Conservation (phyloP, 2,888 invertebrate genomes). For the Zeuzera pyrina region DNA sequence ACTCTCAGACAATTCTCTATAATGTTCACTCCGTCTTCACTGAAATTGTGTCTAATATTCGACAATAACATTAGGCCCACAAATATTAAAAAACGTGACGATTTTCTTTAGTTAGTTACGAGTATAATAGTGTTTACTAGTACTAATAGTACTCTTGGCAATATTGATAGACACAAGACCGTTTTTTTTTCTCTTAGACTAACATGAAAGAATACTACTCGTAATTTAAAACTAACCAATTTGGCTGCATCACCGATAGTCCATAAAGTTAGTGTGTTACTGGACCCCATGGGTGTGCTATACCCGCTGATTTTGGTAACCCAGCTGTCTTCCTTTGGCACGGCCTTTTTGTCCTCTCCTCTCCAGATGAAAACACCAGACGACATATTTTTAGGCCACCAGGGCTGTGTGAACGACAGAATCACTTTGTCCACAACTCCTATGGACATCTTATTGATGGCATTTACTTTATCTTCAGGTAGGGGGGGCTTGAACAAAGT, state of each 20-base stretch:
- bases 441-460: constrained; percentile 73
- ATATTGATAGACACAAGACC: too few species aligned
- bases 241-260: constrained; percentile 26
- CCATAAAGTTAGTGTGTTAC: constrained; percentile 26
- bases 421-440: constrained; percentile 80
- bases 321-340: constrained; percentile 22
- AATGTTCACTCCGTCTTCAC: too few species aligned
- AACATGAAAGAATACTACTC: too few species aligned
- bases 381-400: constrained; percentile 71
- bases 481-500: constrained; percentile 71
- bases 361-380: constrained; percentile 52
- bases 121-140: too few species aligned
- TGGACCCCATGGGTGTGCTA: constrained; percentile 20
- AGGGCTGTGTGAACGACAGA: constrained; percentile 73
- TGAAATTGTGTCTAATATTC: too few species aligned
- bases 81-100: too few species aligned
- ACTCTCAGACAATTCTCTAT: too few species aligned
- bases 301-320: constrained; percentile 23
- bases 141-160: too few species aligned
- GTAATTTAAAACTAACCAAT: constrained; percentile 10
- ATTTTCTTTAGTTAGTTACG: too few species aligned
- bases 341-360: constrained; percentile 15
- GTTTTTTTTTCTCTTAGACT: too few species aligned
- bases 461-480: constrained; percentile 62
- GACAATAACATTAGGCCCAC: too few species aligned